Percentiles rank a stretch among this genome's conserved stretches.
Conservation (phyloP, 2,797 vertebrate genomes). For the Tragopan temminckii region DNA sequence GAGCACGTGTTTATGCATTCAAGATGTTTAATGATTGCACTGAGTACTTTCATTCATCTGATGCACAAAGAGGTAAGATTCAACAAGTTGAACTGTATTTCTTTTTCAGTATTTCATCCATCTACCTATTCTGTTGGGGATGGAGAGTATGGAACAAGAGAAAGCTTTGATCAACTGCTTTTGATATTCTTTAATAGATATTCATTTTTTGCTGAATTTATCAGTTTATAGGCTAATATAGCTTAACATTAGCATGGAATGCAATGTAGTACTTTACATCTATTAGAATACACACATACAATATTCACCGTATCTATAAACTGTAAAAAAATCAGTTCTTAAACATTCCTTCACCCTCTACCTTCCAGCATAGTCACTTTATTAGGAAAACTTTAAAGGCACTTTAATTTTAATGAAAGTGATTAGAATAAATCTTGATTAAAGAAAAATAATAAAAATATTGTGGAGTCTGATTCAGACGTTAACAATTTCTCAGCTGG, state of each 20-base stretch:
- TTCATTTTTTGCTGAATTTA: conserved; percentile 62
- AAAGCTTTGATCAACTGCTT: conserved; percentile 42
- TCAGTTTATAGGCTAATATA: conserved; percentile 59
- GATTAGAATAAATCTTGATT: conserved; percentile 20
- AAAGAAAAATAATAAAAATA: background rate
- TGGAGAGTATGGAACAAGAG: conserved; percentile 2
- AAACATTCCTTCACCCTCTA: background rate
- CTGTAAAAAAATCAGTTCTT: conserved; percentile 36
- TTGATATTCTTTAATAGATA: conserved; percentile 52
- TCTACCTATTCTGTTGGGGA: background rate
- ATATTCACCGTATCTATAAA: conserved; percentile 44
- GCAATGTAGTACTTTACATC: conserved; percentile 58
- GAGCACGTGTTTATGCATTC: background rate
- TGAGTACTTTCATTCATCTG: conserved; percentile 30
- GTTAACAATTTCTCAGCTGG: conserved; percentile 24
- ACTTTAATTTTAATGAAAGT: conserved; percentile 46
- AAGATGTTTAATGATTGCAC: conserved; percentile 26
- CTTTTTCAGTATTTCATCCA: conserved; percentile 5
- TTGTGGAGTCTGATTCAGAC: conserved; percentile 7
- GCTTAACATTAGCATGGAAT: conserved; percentile 66
- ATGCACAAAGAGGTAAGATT: conserved; percentile 3
- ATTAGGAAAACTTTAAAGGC: conserved; percentile 26
- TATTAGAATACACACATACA: conserved; percentile 55
- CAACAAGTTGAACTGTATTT: background rate
- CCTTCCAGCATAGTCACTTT: conserved; percentile 24